Percentiles rank a stretch among this genome's conserved stretches.
Conservation (phyloP, 2,797 vertebrate genomes). For the Pipistrellus kuhlii region DNA sequence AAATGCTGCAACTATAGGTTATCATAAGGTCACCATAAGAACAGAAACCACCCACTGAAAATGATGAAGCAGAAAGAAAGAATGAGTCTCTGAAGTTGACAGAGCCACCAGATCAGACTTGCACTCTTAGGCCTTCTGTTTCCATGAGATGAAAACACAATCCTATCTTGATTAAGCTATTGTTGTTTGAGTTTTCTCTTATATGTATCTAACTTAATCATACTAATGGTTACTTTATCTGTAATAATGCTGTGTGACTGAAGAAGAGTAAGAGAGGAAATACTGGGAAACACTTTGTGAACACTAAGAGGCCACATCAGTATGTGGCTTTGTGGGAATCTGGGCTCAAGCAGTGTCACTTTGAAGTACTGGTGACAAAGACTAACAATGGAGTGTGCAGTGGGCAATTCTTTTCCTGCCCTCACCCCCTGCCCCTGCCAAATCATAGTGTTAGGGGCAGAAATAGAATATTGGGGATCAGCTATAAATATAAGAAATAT, state of each 20-base stretch:
- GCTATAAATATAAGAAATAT: too few species aligned
- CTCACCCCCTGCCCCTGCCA: neutral
- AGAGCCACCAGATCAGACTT: neutral
- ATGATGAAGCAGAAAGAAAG: conserved; percentile 1
- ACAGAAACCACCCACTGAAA: neutral
- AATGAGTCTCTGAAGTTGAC: neutral
- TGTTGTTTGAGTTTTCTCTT: conserved; percentile 5
- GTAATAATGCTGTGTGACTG: neutral
- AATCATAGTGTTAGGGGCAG: neutral
- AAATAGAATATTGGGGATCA: too few species aligned
- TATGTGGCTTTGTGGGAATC: neutral
- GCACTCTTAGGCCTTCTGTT: neutral
- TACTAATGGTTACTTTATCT: neutral
- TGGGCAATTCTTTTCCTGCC: neutral
- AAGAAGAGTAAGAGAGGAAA: conserved; percentile 2
- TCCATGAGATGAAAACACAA: neutral
- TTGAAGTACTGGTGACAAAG: neutral
- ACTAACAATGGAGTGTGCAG: neutral
- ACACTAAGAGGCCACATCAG: neutral
- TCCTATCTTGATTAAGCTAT: neutral
- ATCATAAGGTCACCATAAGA: neutral
- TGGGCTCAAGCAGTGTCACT: neutral
- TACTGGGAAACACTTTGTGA: neutral
- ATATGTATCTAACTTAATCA: neutral
- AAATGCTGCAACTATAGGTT: neutral